Evolutionary conservation across 1,140 invertebrate genomes (phyloP), one percentile per base, ranked within the genome.

Genomic region (Myzus persicae): DNA sequence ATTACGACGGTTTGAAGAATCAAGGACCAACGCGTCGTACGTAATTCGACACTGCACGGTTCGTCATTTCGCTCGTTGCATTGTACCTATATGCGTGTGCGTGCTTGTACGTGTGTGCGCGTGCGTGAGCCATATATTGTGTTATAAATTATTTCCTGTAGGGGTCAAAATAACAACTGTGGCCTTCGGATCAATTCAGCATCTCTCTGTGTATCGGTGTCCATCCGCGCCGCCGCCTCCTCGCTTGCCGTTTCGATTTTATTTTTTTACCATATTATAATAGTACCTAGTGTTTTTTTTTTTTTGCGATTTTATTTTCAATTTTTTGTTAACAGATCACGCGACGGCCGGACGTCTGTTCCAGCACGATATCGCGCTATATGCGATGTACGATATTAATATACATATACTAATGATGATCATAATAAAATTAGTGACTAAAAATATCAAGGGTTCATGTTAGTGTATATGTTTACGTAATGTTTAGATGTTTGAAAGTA

Each of bases 71-170:
- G 40, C 59, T 59, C 90, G 90, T 76, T 91, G 90, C 90, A 91
- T 81, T 91, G 59, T 91, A 59, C 38, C 36, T 87, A 87, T 46
- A 84, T 42, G 38, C 42, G 42, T 84, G 22, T 26, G 38, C 2
- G 38, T 40, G 36, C 11, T 40, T 42, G 38, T 59, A 2, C 14
- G 36, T 82, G 22, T 40, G 36, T 7, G 22, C 8, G 38, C 24
- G 82, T 36, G 36, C 38, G 51, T 42, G 54, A 24, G 46, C 38
- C 6, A 42, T 46, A 88, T 46, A 81, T 46, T 46, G 59, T 81
- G 67, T 81, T 42, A 91, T 91, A 81, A 91, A 91, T 91, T 91
- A 81, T 91, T 91, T 91, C 90, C 90, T 91, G 90, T 91, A 91
- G 90, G 90, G 90, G 38, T 91, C 90, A 91, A 91, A 91, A 91